These are phyloP conservation scores for Ips typographus DNA, from an alignment of 1,140 invertebrate genomes.

Conservation along the genomic window DNA sequence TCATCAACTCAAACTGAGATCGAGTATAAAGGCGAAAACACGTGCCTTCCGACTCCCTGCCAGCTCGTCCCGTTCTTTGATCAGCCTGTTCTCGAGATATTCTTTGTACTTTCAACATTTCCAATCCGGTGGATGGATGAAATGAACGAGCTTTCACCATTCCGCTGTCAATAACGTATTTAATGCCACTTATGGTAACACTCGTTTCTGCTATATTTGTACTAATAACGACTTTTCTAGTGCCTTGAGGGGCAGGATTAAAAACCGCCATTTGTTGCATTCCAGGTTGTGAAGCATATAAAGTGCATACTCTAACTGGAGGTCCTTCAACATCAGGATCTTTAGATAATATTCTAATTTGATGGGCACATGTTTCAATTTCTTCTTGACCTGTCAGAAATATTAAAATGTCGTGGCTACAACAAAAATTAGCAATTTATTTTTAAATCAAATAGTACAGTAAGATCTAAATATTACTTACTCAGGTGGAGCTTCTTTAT, in stretches of 20 bases:
- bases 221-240: constrained; percentile 89
- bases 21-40: constrained; percentile 85
- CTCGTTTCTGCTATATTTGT: constrained; percentile 99
- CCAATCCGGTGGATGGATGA: constrained; percentile 80
- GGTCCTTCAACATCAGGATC: constrained; percentile 59
- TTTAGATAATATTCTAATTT: constrained; percentile 74
- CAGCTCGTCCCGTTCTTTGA: constrained; percentile 89
- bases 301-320: constrained; percentile 69
- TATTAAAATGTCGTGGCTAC: constrained; percentile 88
- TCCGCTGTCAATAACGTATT: constrained; percentile 93
- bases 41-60: constrained; percentile 77
- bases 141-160: constrained; percentile 85
- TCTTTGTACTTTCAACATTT: constrained; percentile 77
- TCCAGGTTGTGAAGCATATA: constrained; percentile 82
- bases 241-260: constrained; percentile 62
- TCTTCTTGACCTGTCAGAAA: constrained; percentile 99
- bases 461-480: constrained; percentile 54
- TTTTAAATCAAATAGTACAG: constrained; percentile 5
- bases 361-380: constrained; percentile 84
- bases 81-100: constrained; percentile 91
- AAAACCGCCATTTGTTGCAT: constrained; percentile 80
- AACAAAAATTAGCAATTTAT: constrained; percentile 35
- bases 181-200: constrained; percentile 92
- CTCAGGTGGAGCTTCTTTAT: constrained; percentile 78
- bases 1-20: constrained; percentile 65